phyloP scores from a whole-genome alignment of 2,113 vertebrate species.

The Engystomops pustulosus region DNA sequence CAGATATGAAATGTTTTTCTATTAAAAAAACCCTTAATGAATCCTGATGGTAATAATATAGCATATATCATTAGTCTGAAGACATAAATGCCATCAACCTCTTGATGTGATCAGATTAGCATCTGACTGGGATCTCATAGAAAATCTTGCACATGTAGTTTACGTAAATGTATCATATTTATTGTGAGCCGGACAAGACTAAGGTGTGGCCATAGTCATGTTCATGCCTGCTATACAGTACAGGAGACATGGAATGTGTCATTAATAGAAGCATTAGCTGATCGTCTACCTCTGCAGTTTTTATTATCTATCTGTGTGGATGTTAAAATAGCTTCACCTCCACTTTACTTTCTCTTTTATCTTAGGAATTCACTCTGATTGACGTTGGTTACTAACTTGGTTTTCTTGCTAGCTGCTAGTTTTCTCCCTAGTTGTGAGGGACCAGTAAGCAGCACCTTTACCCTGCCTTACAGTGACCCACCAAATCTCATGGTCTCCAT shows the following conservation, averaged over 20 bases:
- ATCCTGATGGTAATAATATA: background rate
- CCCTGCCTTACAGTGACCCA: no score
- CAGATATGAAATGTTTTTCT: no score
- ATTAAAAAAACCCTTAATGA: no score
- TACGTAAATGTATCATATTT: slow-evolving; percentile 49
- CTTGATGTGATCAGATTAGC: slow-evolving; percentile 44
- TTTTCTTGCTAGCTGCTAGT: no score
- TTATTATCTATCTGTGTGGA: background rate
- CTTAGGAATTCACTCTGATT: background rate
- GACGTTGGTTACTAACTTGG: no score
- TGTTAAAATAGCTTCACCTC: background rate
- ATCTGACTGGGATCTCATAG: slow-evolving; percentile 53
- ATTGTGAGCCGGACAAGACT: slow-evolving; percentile 23
- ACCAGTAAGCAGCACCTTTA: no score
- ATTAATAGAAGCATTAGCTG: background rate
- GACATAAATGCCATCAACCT: background rate
- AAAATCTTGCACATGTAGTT: slow-evolving; percentile 55
- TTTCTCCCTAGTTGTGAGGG: no score
- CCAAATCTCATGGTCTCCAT: no score
- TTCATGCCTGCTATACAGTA: slow-evolving; percentile 62
- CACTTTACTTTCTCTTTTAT: background rate
- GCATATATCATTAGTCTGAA: background rate
- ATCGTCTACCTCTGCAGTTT: background rate
- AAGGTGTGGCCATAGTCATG: slow-evolving; percentile 68
- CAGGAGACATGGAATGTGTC: slow-evolving; percentile 5